Percentiles rank a stretch among this genome's conserved stretches.
These are phyloP conservation scores for Solenopsis fugax DNA, from an alignment of 1,140 invertebrate genomes.

Conservation along the genomic window DNA sequence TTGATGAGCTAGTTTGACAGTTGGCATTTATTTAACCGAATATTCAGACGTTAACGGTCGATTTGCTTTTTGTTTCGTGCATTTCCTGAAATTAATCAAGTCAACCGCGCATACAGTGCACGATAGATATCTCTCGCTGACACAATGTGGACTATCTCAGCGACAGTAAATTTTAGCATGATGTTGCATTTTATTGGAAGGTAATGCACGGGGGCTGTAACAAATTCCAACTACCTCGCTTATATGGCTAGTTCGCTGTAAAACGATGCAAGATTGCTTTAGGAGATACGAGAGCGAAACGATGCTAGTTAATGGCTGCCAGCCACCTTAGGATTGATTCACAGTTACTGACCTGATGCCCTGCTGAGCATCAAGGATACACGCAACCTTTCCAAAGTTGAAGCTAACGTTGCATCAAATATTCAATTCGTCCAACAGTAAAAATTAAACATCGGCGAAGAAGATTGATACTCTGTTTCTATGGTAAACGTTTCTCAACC, in stretches of 20 bases:
- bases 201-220: slow-evolving; percentile 18
- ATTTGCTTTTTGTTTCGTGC: background rate
- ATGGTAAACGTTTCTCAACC: background rate
- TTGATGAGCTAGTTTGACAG: slow-evolving; percentile 3
- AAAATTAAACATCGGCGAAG: slow-evolving; percentile 21
- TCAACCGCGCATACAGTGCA: background rate
- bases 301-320: slow-evolving; percentile 79
- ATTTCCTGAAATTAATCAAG: background rate
- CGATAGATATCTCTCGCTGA: background rate
- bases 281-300: slow-evolving; percentile 73
- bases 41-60: background rate
- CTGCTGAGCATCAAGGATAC: slow-evolving; percentile 72
- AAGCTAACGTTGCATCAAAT: slow-evolving; percentile 33
- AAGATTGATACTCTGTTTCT: background rate
- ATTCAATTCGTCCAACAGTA: slow-evolving; percentile 31
- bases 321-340: slow-evolving; percentile 79
- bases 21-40: background rate
- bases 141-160: background rate
- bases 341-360: slow-evolving; percentile 75
- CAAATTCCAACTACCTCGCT: slow-evolving; percentile 39
- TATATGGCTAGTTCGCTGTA: slow-evolving; percentile 42
- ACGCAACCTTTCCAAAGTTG: slow-evolving; percentile 63
- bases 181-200: slow-evolving; percentile 18
- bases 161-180: slow-evolving; percentile 17
- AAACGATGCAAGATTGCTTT: slow-evolving; percentile 67